Evolutionary conservation across 2,797 vertebrate species (phyloP), one percentile per base, ranked within the genome.

Genomic region (Chelonia mydas): DNA sequence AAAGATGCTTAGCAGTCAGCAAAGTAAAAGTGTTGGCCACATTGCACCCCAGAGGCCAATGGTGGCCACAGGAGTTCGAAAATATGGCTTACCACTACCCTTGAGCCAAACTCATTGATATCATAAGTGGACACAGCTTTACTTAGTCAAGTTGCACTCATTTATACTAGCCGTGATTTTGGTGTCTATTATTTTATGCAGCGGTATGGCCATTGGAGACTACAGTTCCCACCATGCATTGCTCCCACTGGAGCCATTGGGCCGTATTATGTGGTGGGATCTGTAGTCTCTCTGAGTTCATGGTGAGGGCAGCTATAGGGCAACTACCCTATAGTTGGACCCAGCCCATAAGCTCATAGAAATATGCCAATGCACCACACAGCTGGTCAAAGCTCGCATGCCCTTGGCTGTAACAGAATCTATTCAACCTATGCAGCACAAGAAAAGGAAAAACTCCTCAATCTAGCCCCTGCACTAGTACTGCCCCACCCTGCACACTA

Each of bases 161-260:
- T 86, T 95, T 61, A 72, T 19, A 72, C n/a, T 85, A 86, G 91
- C 2, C 1, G 59, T 87, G 90, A 95, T 93, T 93, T 91, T 79
- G 91, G 83, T 88, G 78, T 47, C 78, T 91, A 82, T 59, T 81
- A 86, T 86, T 27, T 59, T 50, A 81, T 4, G 21, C 31, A 87
- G 86, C 87, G 87, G 86, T 1, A 59, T 83, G 68, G 28, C 37
- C 88, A 90, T 78, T 78, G 89, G 86, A 95, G 37, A 88, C 87
- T 86, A 76, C 84, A 86, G 72, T 65, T 95, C 28, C 27, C 0
- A 0, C 16, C 0, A 0, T 80, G 41, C 0, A 0, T 12, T 37
- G 65, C 37, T 90, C 81, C 2, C 74, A 68, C 68, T 6, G 8
- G n/a, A 86, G 78, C 53, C 45, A 74, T 82, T 61, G 37, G 41